phyloP scores from a whole-genome alignment of 1,140 invertebrate genomes.

The Papilio dardanus region DNA sequence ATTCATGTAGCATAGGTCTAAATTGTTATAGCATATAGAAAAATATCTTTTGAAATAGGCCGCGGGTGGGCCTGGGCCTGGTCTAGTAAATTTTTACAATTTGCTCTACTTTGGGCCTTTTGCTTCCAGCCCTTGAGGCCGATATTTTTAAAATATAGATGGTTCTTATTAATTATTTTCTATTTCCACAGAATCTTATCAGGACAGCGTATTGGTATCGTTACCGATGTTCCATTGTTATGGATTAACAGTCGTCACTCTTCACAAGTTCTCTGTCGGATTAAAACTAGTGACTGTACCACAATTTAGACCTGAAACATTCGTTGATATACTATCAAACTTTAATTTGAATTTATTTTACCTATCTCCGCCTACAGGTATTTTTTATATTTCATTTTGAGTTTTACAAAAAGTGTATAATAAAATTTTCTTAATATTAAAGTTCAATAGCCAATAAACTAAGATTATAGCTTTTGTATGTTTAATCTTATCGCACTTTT shows the following conservation, averaged over 20 bases:
- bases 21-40: too few relatives aligned
- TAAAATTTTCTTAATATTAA: background rate
- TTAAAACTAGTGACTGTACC: constrained; percentile 88
- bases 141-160: too few relatives aligned
- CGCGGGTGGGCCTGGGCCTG: too few relatives aligned
- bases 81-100: too few relatives aligned
- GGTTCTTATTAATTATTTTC: too few relatives aligned
- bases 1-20: too few relatives aligned
- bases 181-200: constrained; percentile 52
- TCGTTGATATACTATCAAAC: constrained; percentile 83
- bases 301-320: constrained; percentile 87
- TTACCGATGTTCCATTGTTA: constrained; percentile 95
- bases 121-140: too few relatives aligned
- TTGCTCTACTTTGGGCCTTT: too few relatives aligned
- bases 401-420: background rate
- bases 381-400: constrained; percentile 41
- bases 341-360: constrained; percentile 83
- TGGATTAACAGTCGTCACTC: constrained; percentile 84
- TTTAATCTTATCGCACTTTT: background rate
- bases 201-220: constrained; percentile 84
- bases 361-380: constrained; percentile 86
- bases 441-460: background rate
- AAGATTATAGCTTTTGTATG: too few relatives aligned
- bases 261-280: constrained; percentile 85
- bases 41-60: too few relatives aligned